phyloP scores from a whole-genome alignment of 2,113 vertebrate genomes.

The Eonycteris spelaea region DNA sequence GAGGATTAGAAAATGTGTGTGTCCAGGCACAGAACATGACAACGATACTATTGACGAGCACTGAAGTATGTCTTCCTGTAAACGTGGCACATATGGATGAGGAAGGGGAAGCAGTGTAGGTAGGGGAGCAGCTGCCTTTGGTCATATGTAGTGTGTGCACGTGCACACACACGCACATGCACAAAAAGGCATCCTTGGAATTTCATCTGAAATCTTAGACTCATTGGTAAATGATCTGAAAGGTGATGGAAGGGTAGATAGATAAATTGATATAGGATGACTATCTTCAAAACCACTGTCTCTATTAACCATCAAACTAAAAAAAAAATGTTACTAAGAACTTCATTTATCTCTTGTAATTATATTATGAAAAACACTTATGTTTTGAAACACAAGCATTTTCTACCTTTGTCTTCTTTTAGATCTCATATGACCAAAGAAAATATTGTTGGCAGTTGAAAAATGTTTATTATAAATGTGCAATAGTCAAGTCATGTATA shows the following conservation, averaged over 20 bases:
- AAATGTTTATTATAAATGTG: not conserved
- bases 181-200: not conserved
- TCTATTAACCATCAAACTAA: not conserved
- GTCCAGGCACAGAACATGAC: not conserved
- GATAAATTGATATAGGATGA: not conserved
- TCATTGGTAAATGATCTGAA: not conserved
- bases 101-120: not conserved
- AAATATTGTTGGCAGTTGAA: not conserved
- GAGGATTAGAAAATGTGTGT: not conserved
- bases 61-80: not conserved
- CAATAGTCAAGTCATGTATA: not conserved
- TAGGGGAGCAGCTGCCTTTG: not conserved
- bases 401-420: not conserved
- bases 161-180: no score
- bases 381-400: not conserved
- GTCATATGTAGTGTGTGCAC: accelerated
- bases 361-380: not conserved
- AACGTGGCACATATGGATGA: not conserved
- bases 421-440: not conserved
- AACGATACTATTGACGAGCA: not conserved
- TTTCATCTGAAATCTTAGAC: not conserved
- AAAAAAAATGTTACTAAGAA: not conserved
- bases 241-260: not conserved
- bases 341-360: not conserved
- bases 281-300: not conserved